Conservation (phyloP, 2,888 invertebrate species). For the Scaptomyza cyrtandrae region DNA sequence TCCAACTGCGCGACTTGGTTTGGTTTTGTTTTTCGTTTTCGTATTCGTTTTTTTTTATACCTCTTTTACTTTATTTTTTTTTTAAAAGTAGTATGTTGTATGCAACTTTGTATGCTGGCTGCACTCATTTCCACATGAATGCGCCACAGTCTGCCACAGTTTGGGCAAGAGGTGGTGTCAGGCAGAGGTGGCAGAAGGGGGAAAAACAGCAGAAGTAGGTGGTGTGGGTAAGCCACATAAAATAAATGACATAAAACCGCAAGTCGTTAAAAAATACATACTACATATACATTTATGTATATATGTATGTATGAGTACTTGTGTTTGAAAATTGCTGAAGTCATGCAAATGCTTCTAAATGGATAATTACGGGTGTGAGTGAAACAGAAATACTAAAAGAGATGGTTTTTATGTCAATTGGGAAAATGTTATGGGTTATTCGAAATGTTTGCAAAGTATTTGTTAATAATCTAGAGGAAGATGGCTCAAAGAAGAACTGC, state of each 20-base stretch:
- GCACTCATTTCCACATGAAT: constrained; percentile 79
- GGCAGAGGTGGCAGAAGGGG: not conserved
- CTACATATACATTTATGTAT: not conserved
- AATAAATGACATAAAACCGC: constrained; percentile 67
- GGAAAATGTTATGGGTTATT: not conserved
- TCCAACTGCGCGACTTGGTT: constrained; percentile 62
- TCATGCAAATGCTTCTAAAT: constrained; percentile 55
- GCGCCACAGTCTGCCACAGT: constrained; percentile 44
- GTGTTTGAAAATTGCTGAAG: constrained; percentile 45
- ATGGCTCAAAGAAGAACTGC: not conserved
- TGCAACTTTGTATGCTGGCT: constrained; percentile 71
- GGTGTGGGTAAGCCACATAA: constrained; percentile 26
- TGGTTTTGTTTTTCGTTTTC: constrained; percentile 37
- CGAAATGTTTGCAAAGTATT: not conserved
- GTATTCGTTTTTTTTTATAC: constrained; percentile 3
- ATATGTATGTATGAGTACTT: constrained; percentile 15
- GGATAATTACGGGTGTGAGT: constrained; percentile 37
- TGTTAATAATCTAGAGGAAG: not conserved
- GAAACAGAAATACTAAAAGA: not conserved
- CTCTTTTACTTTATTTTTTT: constrained; percentile 20
- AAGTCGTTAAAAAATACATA: constrained; percentile 61
- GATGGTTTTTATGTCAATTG: not conserved
- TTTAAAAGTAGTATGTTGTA: constrained; percentile 40
- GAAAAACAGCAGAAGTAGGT: not conserved
- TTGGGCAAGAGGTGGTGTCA: constrained; percentile 16